Base-by-base conservation (phyloP, 1,140 invertebrate genomes). In the Chrysomallon squamiferum region DNA sequence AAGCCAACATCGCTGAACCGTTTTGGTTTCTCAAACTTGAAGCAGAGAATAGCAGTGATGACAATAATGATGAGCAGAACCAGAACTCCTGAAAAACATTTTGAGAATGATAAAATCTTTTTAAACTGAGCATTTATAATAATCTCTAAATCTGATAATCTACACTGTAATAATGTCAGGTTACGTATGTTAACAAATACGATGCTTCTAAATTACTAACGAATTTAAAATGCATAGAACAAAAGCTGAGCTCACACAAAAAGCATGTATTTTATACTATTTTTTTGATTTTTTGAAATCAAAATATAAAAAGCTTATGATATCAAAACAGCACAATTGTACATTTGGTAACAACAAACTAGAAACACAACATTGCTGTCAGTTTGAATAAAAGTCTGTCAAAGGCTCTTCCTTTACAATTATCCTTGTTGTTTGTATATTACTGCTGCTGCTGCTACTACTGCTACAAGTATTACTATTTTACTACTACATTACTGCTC, bases 1-100 rank as follows among this genome's bases (percentile, higher is more conserved):
- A 79, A 79, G 22, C 77, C 77, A 33, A 71, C 56, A n/a, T 69
- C 33, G 59, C 73, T 69, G 32, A 66, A 72, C 25, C 60, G 59
- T 11, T 64, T 54, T 13, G 52, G 58, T 32, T 58, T 61, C 27
- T 41, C 49, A n/a, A 35, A 67, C 62, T 59, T 56, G 22, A 74
- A 22, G 62, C 77, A 79, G 20, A 78, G 62, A 0, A 73, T 47
- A 0, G 68, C 68, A 30, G 74, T 76, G 54, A 76, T 54, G 56
- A 77, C 29, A 11, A 76, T 65, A 13, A 75, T 38, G 20, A 75
- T 20, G 0, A 71, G 33, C 11, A 80, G 47, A 2, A 68, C 60
- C 9, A 70, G 20, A 20, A 68, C 47, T 50, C 64, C 77, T 79
- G 67, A 45, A 47, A 63, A 47, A 20, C 43, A 32, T 35, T 32